phyloP scores from a whole-genome alignment of 2,113 vertebrate genomes.

The Catagonus wagneri region DNA sequence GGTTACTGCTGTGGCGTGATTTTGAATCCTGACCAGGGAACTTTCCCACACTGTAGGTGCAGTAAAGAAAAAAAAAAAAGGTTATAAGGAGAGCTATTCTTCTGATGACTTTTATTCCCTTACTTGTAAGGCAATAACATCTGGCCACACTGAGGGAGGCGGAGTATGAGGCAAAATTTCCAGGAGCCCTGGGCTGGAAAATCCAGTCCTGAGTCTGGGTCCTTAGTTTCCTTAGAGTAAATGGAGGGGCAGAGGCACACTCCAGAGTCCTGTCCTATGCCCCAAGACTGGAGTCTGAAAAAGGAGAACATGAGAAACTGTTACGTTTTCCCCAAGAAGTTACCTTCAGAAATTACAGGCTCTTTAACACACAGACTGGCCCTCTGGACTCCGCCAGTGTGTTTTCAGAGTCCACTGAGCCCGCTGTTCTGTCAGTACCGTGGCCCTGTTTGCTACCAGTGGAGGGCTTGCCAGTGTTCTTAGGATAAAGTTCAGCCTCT shows the following conservation, averaged over 20 bases:
- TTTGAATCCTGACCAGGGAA: no score
- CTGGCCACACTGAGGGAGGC: background rate
- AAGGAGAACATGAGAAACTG: background rate
- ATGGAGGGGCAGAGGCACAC: background rate
- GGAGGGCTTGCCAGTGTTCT: fast-evolving
- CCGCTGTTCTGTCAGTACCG: background rate
- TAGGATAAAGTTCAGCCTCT: background rate
- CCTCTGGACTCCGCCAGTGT: background rate
- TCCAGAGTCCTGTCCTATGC: background rate
- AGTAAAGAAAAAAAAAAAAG: background rate
- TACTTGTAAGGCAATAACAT: background rate
- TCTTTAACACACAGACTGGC: background rate
- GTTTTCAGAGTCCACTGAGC: background rate
- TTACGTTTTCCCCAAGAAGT: background rate
- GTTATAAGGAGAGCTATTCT: background rate
- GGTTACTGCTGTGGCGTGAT: no score
- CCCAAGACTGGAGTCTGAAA: background rate
- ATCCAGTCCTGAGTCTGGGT: background rate
- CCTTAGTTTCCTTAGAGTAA: background rate
- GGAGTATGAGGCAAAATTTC: background rate
- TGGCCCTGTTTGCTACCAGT: background rate
- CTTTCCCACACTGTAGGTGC: no score
- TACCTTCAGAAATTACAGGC: background rate
- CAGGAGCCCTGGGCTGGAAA: background rate
- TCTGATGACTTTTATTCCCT: no score